Evolutionary conservation across 2,113 vertebrate genomes (phyloP).

Genomic region (Tupaia chinensis): DNA sequence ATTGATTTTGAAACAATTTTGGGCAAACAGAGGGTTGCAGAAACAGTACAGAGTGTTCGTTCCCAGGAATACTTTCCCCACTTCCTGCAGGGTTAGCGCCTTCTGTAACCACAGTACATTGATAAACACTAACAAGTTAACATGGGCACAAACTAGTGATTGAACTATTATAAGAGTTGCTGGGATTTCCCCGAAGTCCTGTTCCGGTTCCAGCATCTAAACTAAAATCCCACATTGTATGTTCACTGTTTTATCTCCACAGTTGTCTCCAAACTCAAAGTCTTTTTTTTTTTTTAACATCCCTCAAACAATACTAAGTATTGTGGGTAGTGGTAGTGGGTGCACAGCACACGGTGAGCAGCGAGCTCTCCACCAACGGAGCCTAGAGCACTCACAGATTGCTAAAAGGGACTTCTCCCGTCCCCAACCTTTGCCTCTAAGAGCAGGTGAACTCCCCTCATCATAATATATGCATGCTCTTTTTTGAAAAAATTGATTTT

Average conservation of each 20-base stretch:
- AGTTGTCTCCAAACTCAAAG: neutral
- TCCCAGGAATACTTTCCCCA: neutral
- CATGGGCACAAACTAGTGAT: neutral
- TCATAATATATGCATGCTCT: neutral
- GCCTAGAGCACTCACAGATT: neutral
- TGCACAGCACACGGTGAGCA: neutral
- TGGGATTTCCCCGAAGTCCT: neutral
- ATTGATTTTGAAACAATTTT: conserved; percentile 34
- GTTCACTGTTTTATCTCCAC: neutral
- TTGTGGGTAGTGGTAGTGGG: too few species aligned
- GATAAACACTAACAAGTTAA: neutral
- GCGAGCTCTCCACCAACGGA: neutral
- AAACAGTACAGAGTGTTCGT: conserved; percentile 34
- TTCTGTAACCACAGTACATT: neutral
- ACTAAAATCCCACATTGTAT: neutral
- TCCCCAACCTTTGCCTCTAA: neutral
- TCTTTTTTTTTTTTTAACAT: neutral
- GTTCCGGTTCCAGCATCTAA: neutral
- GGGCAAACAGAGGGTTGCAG: conserved; percentile 23
- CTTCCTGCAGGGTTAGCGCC: neutral
- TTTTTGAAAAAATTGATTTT: neutral
- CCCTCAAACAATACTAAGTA: too few species aligned
- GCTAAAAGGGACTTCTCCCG: neutral
- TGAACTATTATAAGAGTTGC: neutral
- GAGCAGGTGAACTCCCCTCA: conserved; percentile 23